A percentile compares a stretch with the other conserved stretches of the same genome.
phyloP scores from a whole-genome alignment of 2,113 vertebrate species.

The Oceanites oceanicus region DNA sequence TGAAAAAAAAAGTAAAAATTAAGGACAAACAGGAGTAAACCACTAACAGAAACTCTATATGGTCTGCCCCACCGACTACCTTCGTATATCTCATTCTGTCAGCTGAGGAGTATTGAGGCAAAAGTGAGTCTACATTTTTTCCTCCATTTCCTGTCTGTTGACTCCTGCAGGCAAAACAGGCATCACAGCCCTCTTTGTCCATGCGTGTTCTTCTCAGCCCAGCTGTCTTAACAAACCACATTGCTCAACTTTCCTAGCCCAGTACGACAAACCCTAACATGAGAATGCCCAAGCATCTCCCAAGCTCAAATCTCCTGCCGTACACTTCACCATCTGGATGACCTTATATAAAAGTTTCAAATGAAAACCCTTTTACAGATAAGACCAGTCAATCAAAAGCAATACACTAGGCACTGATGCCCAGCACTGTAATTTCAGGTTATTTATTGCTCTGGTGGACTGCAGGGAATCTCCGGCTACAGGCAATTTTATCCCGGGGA shows the following conservation, averaged over 20 bases:
- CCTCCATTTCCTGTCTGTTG: background rate
- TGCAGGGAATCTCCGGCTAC: slow-evolving; percentile 19
- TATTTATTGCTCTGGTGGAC: slow-evolving; percentile 42
- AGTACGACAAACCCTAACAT: rapidly evolving
- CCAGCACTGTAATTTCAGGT: background rate
- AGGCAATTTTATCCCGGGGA: slow-evolving; percentile 8
- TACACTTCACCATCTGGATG: background rate
- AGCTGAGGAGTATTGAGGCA: background rate
- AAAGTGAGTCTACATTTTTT: background rate
- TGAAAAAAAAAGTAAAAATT: too few relatives aligned
- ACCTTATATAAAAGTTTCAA: background rate
- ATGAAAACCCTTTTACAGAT: background rate
- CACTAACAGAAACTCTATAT: too few relatives aligned
- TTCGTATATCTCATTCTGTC: background rate
- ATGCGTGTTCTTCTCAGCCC: background rate
- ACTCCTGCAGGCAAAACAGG: background rate
- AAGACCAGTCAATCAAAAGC: background rate
- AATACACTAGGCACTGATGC: background rate
- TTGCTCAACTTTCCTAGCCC: background rate
- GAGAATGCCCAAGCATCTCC: background rate
- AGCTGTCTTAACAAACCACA: rapidly evolving
- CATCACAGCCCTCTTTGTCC: background rate
- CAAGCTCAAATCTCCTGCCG: background rate
- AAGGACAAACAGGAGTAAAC: background rate
- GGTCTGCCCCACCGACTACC: too few relatives aligned